Base-by-base conservation (phyloP, 37 sponge, comb jelly and placozoan species). In the Chondrilla cf. caribensis region DNA sequence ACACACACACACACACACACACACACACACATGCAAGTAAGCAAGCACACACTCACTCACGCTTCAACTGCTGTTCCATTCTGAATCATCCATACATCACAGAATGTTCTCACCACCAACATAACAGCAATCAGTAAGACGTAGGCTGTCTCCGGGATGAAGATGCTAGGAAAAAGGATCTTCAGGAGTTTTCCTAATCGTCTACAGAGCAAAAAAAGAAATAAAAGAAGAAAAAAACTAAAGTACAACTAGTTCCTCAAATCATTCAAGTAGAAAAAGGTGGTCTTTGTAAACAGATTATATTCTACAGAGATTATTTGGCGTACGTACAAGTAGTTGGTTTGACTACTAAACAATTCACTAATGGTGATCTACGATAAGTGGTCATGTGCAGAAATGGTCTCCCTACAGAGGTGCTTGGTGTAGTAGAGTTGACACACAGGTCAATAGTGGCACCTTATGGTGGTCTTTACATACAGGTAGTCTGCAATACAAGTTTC, bases 41-140 rank as follows among this genome's bases (percentile, higher is more conserved):
- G 22, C 26, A n/a, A 37, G 2, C 42, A 8, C 44, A 39, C 0
- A 29, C 31, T 5, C 15, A 79, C 87, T 84, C 57, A 95, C 96
- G 79, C 87, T 43, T 97, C 97, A 72, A 94, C 81, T 36, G 95
- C 81, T 38, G 97, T 97, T 7, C 93, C 93, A 64, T 94, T 97
- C 72, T 89, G 83, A 7, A 97, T 97, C 90, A 97, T 91, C 97
- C 97, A 97, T 5, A 97, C 84, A 70, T 97, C 97, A 83, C 91
- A 88, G 67, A 87, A 89, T 39, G 97, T 97, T 44, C 97, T 83
- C 44, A 88, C 38, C 3, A 97, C 77, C 66, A 97, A 57, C 86
- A 89, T 81, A 15, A 89, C 59, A 41, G 95, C 97, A 32, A 97
- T 90, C 36, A 97, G 36, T 0, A 91, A 2, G 32, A 97, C 58